These are phyloP conservation scores for Muscicapa adusta DNA, from an alignment of 2,113 vertebrate genomes.

Conservation along the genomic window DNA sequence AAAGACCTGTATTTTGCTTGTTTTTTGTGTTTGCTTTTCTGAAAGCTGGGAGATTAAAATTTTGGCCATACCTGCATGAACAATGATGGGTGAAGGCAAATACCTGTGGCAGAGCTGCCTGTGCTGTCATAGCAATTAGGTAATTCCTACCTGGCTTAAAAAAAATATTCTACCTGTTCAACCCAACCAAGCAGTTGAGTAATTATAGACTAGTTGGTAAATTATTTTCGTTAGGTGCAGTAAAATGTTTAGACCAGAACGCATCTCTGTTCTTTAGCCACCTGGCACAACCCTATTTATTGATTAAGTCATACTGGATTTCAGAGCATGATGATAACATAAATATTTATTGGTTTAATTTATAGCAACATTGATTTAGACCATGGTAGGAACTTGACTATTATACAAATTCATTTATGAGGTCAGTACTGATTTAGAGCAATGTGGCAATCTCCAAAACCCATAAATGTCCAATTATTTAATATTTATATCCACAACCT, in stretches of 20 bases:
- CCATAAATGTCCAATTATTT: not conserved
- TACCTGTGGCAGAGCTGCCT: not conserved
- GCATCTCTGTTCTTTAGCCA: not conserved
- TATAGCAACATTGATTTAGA: not conserved
- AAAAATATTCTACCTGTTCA: not conserved
- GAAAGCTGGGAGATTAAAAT: not conserved
- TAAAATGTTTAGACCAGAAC: not conserved
- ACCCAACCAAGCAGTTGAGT: not conserved
- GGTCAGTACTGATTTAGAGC: not conserved
- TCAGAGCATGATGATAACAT: not conserved
- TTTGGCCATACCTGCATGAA: not conserved
- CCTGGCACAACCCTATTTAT: not conserved
- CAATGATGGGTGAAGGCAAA: not conserved
- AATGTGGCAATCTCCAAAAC: not conserved
- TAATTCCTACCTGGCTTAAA: not conserved
- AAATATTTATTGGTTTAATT: slow-evolving; percentile 10
- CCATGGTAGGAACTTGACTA: not conserved
- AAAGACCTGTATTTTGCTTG: not conserved
- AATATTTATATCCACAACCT: not conserved
- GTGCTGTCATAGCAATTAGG: not conserved
- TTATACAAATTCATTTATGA: not conserved
- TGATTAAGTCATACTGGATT: not conserved
- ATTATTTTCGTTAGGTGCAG: not conserved
- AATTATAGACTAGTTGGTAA: not conserved
- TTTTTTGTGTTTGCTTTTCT: not conserved